A percentile compares a stretch with the other conserved stretches of the same genome.
Conservation (phyloP, 2,888 invertebrate species). For the Lasioglossum morio region DNA sequence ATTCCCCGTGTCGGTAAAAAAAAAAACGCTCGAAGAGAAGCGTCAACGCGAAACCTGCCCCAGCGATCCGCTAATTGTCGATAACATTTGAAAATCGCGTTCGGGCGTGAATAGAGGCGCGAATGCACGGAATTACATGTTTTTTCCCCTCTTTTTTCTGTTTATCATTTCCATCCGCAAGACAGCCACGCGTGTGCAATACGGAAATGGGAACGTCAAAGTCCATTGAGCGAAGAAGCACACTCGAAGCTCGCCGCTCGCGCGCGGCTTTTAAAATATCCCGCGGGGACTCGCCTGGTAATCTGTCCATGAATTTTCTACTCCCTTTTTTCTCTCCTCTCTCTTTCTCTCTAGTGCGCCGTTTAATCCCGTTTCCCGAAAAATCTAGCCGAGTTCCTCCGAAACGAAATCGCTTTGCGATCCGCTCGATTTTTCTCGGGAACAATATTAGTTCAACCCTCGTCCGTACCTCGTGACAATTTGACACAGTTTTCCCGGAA, state of each 20-base stretch:
- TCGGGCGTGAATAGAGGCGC: background rate
- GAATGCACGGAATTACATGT: constrained; percentile 8
- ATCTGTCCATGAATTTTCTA: constrained; percentile 19
- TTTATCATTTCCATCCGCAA: constrained; percentile 6
- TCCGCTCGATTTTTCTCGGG: background rate
- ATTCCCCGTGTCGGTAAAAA: background rate
- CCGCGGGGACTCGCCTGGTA: background rate
- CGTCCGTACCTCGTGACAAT: too few relatives aligned
- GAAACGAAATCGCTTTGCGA: background rate
- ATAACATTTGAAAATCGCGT: constrained; percentile 12
- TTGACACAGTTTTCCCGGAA: too few relatives aligned
- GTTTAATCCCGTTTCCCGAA: constrained; percentile 2
- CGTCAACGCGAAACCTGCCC: background rate
- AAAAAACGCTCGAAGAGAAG: background rate
- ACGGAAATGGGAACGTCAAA: constrained; percentile 31
- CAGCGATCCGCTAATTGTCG: background rate
- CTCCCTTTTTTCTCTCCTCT: background rate
- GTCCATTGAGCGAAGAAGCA: constrained; percentile 19
- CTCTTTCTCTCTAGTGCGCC: background rate
- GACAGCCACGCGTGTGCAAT: constrained; percentile 4
- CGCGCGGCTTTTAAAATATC: constrained; percentile 18
- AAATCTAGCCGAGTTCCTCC: background rate
- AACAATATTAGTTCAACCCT: background rate
- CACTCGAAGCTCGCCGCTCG: constrained; percentile 13
- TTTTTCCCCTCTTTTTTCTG: background rate